These are phyloP conservation scores for Tuta absoluta DNA, from an alignment of 2,888 invertebrate genomes.

Conservation along the genomic window DNA sequence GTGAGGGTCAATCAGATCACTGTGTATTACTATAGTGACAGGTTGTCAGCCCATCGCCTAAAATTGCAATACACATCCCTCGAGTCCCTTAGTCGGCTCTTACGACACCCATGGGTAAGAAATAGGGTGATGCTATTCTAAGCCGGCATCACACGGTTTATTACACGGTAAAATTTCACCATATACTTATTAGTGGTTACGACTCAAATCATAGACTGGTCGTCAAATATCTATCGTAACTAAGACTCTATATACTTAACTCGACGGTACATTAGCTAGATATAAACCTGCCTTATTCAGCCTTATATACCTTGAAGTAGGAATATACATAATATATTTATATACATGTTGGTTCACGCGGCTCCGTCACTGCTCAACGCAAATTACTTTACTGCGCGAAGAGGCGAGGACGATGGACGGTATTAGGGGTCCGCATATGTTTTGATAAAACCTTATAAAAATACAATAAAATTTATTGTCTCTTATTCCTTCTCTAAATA, in stretches of 20 bases:
- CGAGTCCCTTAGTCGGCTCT: too few relatives aligned
- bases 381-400: conserved; percentile 71
- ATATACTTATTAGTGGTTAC: too few relatives aligned
- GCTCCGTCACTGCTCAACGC: conserved; percentile 57
- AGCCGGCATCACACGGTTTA: too few relatives aligned
- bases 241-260: conserved; percentile 7
- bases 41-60: too few relatives aligned
- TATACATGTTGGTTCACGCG: conserved; percentile 34
- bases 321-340: conserved; percentile 4
- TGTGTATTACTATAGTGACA: too few relatives aligned
- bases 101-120: too few relatives aligned
- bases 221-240: background rate
- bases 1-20: too few relatives aligned
- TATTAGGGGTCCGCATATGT: conserved; percentile 44
- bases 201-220: background rate
- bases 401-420: conserved; percentile 43
- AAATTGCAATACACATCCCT: too few relatives aligned
- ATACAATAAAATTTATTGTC: too few relatives aligned
- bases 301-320: conserved; percentile 1
- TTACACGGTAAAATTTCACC: too few relatives aligned
- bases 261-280: background rate
- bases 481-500: too few relatives aligned
- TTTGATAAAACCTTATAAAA: background rate
- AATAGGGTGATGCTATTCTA: too few relatives aligned
- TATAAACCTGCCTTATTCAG: background rate